Evolutionary conservation across 2,888 invertebrate species (phyloP), one percentile per base, ranked within the genome.

Genomic region (Pollenia angustigena): DNA sequence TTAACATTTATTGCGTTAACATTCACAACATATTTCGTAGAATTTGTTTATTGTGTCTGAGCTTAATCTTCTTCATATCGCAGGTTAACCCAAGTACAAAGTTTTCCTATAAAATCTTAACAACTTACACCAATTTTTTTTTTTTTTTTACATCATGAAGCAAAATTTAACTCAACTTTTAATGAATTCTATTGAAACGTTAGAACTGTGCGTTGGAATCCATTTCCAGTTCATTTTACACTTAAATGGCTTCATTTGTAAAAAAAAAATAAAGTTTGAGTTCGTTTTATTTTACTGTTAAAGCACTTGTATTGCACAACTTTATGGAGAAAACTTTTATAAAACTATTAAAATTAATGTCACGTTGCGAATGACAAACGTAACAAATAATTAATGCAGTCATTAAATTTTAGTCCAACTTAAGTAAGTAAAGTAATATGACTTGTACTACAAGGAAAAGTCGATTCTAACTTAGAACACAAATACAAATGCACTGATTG

Each of bases 291-390:
- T 42, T 62, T n/a, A 9, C 40, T 2, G 4, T 2, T 48, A 7
- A n/a, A 1, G 32, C 32, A 32, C 32, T 32, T 6, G 32, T 32
- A 32, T 32, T 32, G 32, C 32, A 32, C 32, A 32, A 10, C 2
- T 16, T 7, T 66, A 69, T 12, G 23, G 32, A 1, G 11, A 50
- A 52, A 62, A 42, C 16, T 76, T 76, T 66, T 64, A 42, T n/a
- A 52, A n/a, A 76, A 64, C 18, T 18, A 40, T n/a, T 76, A 11
- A 44, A 64, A 76, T 64, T 50, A 44, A 64, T 52, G 44, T 64
- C 54, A 64, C 52, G 11, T 64, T 52, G 14, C 42, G 46, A 18
- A 44, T 54, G 44, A 54, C 52, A 42, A 64, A 32, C 54, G 4
- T n/a, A 54, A 54, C 18, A 16, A 44, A 68, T 50, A 68, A 50